A percentile compares a stretch with the other conserved stretches of the same genome.
Evolutionary conservation across 2,888 invertebrate species (phyloP).

Genomic region (Diogma glabrata): DNA sequence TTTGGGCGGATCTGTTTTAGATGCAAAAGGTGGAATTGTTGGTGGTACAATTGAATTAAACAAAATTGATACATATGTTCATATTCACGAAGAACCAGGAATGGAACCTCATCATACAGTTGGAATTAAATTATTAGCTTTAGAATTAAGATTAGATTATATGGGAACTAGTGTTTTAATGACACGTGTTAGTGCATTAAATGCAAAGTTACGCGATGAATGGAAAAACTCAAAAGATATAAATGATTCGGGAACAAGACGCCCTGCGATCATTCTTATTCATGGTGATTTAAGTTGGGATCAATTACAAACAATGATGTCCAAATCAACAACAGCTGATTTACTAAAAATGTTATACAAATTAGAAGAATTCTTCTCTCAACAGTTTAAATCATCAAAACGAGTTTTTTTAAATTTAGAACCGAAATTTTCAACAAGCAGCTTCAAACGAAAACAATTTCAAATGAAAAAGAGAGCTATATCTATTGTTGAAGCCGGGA

Average conservation of each 20-base stretch:
- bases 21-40: slow-evolving; percentile 95
- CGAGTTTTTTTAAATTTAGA: slow-evolving; percentile 71
- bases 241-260: slow-evolving; percentile 20
- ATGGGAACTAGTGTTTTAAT: slow-evolving; percentile 96
- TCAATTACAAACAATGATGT: slow-evolving; percentile 86
- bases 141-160: slow-evolving; percentile 89
- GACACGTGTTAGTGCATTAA: slow-evolving; percentile 74
- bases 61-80: slow-evolving; percentile 77
- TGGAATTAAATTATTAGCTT: slow-evolving; percentile 66
- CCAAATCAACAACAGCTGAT: slow-evolving; percentile 93
- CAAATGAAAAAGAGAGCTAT: slow-evolving; percentile 1
- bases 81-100: slow-evolving; percentile 81
- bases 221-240: slow-evolving; percentile 51
- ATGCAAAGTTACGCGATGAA: slow-evolving; percentile 72
- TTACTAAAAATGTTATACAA: slow-evolving; percentile 94
- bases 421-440: slow-evolving; percentile 32
- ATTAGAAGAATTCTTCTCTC: slow-evolving; percentile 93
- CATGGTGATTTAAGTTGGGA: slow-evolving; percentile 92
- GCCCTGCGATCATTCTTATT: slow-evolving; percentile 81
- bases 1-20: slow-evolving; percentile 79
- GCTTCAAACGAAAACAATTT: slow-evolving; percentile 8
- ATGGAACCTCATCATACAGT: slow-evolving; percentile 81
- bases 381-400: slow-evolving; percentile 93
- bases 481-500: slow-evolving; percentile 22
- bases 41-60: slow-evolving; percentile 90